phyloP scores from a whole-genome alignment of 2,888 invertebrate species.

The Oscheius onirici region DNA sequence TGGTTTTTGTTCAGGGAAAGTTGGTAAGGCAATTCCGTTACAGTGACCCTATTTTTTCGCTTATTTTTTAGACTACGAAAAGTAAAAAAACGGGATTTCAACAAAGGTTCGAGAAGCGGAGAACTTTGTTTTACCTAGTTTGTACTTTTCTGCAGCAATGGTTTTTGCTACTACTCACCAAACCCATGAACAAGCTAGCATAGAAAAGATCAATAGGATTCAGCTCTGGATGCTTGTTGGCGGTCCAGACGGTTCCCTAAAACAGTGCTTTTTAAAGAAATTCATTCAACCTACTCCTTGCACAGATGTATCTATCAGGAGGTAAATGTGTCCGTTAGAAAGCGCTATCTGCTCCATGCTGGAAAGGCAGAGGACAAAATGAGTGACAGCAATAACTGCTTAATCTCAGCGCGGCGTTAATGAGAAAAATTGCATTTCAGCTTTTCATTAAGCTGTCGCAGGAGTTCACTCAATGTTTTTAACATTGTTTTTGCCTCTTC shows the following conservation, averaged over 20 bases:
- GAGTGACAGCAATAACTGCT: neutral
- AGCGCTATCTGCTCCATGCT: conserved; percentile 3
- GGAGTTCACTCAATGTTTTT: too few species aligned
- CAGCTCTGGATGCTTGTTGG: conserved; percentile 24
- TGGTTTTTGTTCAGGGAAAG: too few species aligned
- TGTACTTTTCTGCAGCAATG: too few species aligned
- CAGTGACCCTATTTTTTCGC: too few species aligned
- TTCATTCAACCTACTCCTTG: conserved; percentile 17
- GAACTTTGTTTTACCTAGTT: too few species aligned
- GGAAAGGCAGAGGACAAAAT: too few species aligned
- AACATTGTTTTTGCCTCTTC: neutral
- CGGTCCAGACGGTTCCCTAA: conserved; percentile 21
- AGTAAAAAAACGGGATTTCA: too few species aligned
- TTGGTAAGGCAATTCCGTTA: too few species aligned
- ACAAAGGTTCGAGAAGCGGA: too few species aligned
- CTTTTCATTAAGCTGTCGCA: too few species aligned
- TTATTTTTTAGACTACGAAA: too few species aligned
- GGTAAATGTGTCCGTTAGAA: conserved; percentile 11
- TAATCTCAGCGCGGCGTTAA: neutral
- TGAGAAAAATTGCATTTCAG: neutral
- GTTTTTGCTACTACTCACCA: neutral
- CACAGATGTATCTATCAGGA: conserved; percentile 18
- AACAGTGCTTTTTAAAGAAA: neutral
- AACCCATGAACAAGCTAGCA: conserved; percentile 25
- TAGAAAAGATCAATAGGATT: conserved; percentile 22